These are phyloP conservation scores for Prietella phreatophila DNA, from an alignment of 2,113 vertebrate genomes.

Conservation along the genomic window DNA sequence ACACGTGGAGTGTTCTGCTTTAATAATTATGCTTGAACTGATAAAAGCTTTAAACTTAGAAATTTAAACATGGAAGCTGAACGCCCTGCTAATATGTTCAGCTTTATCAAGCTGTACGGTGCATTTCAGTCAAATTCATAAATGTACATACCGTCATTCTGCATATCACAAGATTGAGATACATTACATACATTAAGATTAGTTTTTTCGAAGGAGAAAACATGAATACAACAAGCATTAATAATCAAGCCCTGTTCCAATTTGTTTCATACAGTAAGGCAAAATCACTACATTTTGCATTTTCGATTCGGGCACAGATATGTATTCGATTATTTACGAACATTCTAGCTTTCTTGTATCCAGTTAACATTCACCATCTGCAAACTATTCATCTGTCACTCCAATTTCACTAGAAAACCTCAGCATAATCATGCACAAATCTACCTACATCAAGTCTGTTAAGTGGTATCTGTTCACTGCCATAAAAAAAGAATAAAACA, in stretches of 20 bases:
- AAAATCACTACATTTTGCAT: conserved; percentile 35
- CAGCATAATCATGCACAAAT: not conserved
- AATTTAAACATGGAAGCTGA: not conserved
- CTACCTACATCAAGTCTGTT: not conserved
- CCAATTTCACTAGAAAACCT: not conserved
- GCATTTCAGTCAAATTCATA: conserved; percentile 50
- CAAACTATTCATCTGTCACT: not conserved
- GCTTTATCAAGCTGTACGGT: conserved; percentile 41
- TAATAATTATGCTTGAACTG: conserved; percentile 20
- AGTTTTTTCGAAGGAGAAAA: conserved; percentile 35
- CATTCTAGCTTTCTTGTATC: conserved; percentile 15
- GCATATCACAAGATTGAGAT: conserved; percentile 39
- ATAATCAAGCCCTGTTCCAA: conserved; percentile 51
- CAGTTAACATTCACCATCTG: conserved; percentile 36
- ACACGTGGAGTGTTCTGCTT: conserved; percentile 15
- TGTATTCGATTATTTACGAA: not conserved
- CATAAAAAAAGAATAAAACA: not conserved
- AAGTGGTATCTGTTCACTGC: conserved; percentile 23
- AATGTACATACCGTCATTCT: conserved; percentile 31
- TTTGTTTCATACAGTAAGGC: conserved; percentile 47
- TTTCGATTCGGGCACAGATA: conserved; percentile 14
- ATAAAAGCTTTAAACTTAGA: conserved; percentile 13
- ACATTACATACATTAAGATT: conserved; percentile 45
- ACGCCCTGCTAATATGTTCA: not conserved
- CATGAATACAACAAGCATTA: conserved; percentile 50